These are phyloP conservation scores for Mus minutoides DNA, from an alignment of 2,797 vertebrate species.

Conservation along the genomic window DNA sequence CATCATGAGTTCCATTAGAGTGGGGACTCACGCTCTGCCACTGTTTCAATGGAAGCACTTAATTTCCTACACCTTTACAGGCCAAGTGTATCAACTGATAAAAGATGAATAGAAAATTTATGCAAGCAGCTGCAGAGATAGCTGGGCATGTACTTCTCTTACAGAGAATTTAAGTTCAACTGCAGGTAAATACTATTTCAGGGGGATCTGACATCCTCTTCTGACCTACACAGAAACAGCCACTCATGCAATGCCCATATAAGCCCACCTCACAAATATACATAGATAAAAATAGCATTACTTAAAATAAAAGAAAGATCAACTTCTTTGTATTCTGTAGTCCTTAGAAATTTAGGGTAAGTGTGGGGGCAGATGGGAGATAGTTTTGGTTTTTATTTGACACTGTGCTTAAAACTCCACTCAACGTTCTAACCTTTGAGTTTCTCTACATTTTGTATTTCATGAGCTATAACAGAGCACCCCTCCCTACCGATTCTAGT, in stretches of 20 bases:
- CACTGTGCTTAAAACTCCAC: neutral
- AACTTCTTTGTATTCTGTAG: neutral
- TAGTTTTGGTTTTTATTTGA: neutral
- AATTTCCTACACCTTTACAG: neutral
- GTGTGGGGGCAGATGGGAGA: neutral
- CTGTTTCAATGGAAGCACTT: neutral
- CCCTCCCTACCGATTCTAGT: neutral
- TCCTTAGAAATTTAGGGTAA: neutral
- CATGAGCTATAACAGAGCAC: neutral
- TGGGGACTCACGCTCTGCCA: neutral
- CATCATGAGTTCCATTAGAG: neutral
- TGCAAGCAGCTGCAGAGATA: neutral
- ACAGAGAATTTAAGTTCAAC: neutral
- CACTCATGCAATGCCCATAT: neutral
- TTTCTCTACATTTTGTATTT: neutral
- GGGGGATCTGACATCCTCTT: neutral
- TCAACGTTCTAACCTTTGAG: neutral
- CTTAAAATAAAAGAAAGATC: neutral
- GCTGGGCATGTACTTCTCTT: neutral
- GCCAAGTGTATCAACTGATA: neutral
- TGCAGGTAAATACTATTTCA: neutral
- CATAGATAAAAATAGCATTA: neutral
- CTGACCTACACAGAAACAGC: neutral
- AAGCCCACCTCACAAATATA: neutral
- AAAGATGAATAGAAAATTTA: constrained; percentile 11